Evolutionary conservation across 2,797 vertebrate genomes (phyloP), one percentile per base, ranked within the genome.

Genomic region (Squalus acanthias): DNA sequence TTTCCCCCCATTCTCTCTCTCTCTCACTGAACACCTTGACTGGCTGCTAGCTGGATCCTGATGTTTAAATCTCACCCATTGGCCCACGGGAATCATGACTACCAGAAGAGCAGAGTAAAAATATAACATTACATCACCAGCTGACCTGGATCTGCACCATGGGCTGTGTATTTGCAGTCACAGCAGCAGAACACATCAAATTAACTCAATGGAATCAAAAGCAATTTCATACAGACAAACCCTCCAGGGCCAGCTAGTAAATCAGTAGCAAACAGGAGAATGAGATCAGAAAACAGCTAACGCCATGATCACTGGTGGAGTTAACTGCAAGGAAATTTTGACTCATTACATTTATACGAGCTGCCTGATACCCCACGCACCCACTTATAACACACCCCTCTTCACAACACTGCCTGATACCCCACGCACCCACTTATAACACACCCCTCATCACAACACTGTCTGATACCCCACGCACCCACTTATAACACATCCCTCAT

Each of bases 51-150:
- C 15, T 24, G 39, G 91, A 69, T 10, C 20, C 20, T 46, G 65
- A 39, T n/a, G 91, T 69, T 69, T 46, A 24, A 33, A 69, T 39
- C 33, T 46, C 39, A 46, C 65, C n/a, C 91, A 46, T 22, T 6
- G 33, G 10, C 91, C 65, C 91, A 33, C 8, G 65, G 91, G 63
- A 93, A 46, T 93, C n/a, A 65, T 15, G 26, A 50, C 82, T 46
- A 60, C 50, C 87, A 88, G 29, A 67, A 92, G 33, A 92, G 63
- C 60, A 46, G 65, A 46, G 91, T 93, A 69, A 69, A 93, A 69
- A 93, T 93, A 93, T 22, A 69, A 69, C n/a, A 93, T 93, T 39
- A 93, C 91, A 69, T 93, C 91, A 93, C 17, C n/a, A 46, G 91
- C 63, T 67, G 91, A 93, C 91, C 65, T 69, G 91, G 6, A 46